Conservation (phyloP, 2,113 vertebrate species). For the Rostratula benghalensis region DNA sequence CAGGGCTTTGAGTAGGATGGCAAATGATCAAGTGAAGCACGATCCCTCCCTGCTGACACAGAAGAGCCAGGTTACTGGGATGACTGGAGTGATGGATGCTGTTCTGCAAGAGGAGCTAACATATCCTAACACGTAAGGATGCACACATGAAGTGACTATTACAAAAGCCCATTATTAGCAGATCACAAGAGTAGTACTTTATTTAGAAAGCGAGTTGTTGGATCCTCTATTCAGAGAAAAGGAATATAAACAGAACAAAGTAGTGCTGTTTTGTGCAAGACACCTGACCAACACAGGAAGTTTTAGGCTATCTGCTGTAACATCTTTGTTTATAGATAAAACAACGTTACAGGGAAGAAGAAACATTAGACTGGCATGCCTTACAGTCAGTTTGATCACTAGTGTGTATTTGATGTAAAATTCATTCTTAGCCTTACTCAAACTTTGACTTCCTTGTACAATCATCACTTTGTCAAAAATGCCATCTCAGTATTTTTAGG, state of each 20-base stretch:
- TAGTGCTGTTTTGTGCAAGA: not conserved
- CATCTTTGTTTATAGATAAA: not conserved
- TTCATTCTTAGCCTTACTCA: not conserved
- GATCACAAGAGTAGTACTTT: rapidly evolving
- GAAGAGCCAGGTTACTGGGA: not conserved
- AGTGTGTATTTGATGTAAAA: not conserved
- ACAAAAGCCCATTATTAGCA: not conserved
- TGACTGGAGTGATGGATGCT: rapidly evolving
- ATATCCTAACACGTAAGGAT: rapidly evolving
- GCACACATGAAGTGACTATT: not conserved
- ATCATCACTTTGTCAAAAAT: constrained; percentile 24
- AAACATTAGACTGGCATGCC: not conserved
- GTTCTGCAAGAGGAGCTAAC: not conserved
- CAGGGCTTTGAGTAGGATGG: not conserved
- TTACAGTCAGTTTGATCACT: not conserved
- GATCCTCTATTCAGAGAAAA: not conserved
- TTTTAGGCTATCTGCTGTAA: not conserved
- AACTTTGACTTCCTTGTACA: not conserved
- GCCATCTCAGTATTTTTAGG: not conserved
- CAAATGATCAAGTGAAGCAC: rapidly evolving
- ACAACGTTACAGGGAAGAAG: not conserved
- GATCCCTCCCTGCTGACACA: rapidly evolving
- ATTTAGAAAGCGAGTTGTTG: not conserved
- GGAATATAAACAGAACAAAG: not conserved
- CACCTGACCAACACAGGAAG: not conserved